Conservation (phyloP, 1,140 invertebrate genomes). For the Homarus americanus region DNA sequence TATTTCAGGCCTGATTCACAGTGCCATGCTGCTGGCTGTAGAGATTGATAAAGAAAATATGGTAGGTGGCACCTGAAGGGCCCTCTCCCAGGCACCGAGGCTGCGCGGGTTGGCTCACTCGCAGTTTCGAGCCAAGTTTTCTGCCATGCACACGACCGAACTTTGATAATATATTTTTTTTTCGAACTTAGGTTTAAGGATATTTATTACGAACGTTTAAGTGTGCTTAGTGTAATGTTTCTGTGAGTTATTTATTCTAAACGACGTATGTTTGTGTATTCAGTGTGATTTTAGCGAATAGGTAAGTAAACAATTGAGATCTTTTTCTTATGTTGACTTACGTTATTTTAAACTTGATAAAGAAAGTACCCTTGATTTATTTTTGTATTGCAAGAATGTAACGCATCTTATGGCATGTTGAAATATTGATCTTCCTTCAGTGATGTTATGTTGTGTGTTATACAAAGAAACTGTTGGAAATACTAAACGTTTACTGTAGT, state of each 20-base stretch:
- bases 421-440: no score
- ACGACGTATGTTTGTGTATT: constrained; percentile 45
- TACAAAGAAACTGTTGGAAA: no score
- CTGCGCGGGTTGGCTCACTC: background rate
- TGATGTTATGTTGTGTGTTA: no score
- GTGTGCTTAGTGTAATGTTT: constrained; percentile 34
- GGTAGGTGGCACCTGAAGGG: no score
- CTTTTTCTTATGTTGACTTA: constrained; percentile 17
- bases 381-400: no score
- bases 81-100: background rate
- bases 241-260: constrained; percentile 32
- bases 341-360: no score
- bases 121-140: constrained; percentile 71
- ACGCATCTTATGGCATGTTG: no score
- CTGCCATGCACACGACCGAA: constrained; percentile 69
- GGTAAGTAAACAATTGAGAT: constrained; percentile 61
- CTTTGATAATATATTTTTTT: constrained; percentile 44
- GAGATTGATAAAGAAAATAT: no score
- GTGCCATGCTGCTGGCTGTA: no score
- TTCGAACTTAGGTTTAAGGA: constrained; percentile 68
- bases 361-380: no score
- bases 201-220: constrained; percentile 59
- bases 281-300: constrained; percentile 37
- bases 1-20: no score
- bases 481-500: no score